A percentile compares a stretch with the other conserved stretches of the same genome.
phyloP scores from a whole-genome alignment of 2,888 invertebrate genomes.

The Drosophila kambysellisi region DNA sequence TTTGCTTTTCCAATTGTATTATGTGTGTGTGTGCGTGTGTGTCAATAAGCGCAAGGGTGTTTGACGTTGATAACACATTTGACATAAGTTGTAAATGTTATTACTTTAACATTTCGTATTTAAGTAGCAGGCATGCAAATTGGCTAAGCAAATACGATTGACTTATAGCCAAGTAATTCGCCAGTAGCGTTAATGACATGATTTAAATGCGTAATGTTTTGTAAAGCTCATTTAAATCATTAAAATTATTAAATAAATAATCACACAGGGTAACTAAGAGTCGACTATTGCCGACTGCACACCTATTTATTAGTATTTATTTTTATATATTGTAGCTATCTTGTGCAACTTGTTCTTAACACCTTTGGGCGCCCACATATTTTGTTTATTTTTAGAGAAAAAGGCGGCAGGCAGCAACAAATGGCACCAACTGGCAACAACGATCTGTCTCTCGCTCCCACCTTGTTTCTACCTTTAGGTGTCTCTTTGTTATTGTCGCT shows the following conservation, averaged over 20 bases:
- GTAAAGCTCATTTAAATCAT: not conserved
- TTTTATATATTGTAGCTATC: slow-evolving; percentile 44
- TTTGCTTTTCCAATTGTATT: slow-evolving; percentile 24
- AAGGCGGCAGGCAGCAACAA: slow-evolving; percentile 29
- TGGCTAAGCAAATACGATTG: not conserved
- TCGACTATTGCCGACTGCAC: slow-evolving; percentile 16
- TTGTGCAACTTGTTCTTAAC: slow-evolving; percentile 76
- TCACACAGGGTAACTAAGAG: slow-evolving; percentile 12
- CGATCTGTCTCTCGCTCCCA: slow-evolving; percentile 13
- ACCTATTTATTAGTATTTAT: slow-evolving; percentile 47
- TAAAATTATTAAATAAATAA: not conserved
- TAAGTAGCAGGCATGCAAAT: not conserved
- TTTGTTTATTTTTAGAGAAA: slow-evolving; percentile 62
- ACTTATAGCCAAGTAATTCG: not conserved
- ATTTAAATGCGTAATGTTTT: not conserved
- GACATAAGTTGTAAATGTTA: not conserved
- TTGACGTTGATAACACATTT: not conserved
- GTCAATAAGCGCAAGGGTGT: slow-evolving; percentile 9
- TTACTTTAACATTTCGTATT: not conserved
- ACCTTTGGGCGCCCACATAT: slow-evolving; percentile 73
- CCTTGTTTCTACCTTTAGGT: slow-evolving; percentile 8
- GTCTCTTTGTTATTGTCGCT: slow-evolving; percentile 35
- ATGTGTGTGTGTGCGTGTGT: not conserved
- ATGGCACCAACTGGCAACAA: slow-evolving; percentile 20
- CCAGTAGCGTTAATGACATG: not conserved